Base-by-base conservation (phyloP, 2,113 vertebrate species). In the Mionectes macconnelli region DNA sequence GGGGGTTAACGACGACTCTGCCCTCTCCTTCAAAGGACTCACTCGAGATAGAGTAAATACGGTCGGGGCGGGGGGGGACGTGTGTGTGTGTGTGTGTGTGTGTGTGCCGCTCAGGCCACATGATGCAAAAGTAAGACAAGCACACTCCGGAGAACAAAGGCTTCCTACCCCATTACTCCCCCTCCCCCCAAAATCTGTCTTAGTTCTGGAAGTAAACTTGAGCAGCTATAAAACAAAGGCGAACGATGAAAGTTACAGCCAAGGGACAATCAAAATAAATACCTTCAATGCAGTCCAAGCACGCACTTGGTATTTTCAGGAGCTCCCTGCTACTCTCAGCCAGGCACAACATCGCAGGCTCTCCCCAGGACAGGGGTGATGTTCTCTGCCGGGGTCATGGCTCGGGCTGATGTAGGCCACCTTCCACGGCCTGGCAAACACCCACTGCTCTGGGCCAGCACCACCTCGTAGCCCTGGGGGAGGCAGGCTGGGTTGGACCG, bases 171-270 rank as follows among this genome's bases (percentile, higher is more conserved):
- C 78, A 22, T 88, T 88, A 89, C 89, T 91, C 93, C 80, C 87
- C 89, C 85, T 64, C 78, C 93, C 80, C 85, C 67, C 42, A 27
- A 97, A 96, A 96, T 93, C 94, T 95, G 94, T 96, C 97, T 98
- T 97, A 97, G 97, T 98, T 97, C 94, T 91, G 90, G 94, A 92
- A 98, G 97, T 98, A 97, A 98, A 98, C 97, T 97, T 98, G 83
- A 95, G 92, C 86, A 74, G 96, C 56, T 89, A 97, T 97, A 97
- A 97, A 97, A 97, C 96, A 97, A 96, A 96, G 90, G 87, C 84
- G 84, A 96, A 96, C 59, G 84, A 94, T 92, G 95, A 95, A 96
- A 97, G 88, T 97, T 97, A 93, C 40, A 96, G 94, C 96, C 97
- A 93, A 95, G 84, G 97, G 95, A 97, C 94, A 90, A 96, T 84